A percentile compares a stretch with the other conserved stretches of the same genome.
Evolutionary conservation across 2,888 invertebrate species (phyloP).

Genomic region (Eupithecia insigniata): DNA sequence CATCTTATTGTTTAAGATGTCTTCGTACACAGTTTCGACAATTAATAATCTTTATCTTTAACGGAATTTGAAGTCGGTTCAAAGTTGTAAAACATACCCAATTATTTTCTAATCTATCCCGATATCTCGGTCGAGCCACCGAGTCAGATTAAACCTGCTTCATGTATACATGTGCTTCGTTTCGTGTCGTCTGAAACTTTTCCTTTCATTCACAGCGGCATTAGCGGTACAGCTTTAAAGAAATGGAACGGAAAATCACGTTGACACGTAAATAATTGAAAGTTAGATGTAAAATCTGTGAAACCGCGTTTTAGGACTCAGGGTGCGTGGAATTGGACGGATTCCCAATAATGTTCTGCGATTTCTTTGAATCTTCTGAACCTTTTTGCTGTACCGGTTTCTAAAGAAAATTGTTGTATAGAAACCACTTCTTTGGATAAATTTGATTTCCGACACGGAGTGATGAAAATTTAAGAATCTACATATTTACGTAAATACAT

Average conservation of each 20-base stretch:
- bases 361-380: not conserved
- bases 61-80: too few species aligned
- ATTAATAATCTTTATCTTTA: too few species aligned
- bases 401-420: not conserved
- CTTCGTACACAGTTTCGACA: too few species aligned
- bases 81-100: too few species aligned
- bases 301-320: conserved; percentile 51
- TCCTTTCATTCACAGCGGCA: conserved; percentile 61
- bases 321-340: conserved; percentile 11
- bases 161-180: conserved; percentile 30
- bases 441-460: not conserved
- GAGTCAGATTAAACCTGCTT: not conserved
- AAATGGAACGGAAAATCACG: conserved; percentile 67
- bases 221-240: conserved; percentile 59
- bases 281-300: conserved; percentile 60
- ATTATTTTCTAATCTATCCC: not conserved
- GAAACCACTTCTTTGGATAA: conserved; percentile 7
- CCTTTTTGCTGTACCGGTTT: not conserved
- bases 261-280: conserved; percentile 70
- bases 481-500: too few species aligned
- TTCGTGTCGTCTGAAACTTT: conserved; percentile 51
- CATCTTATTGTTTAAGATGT: too few species aligned
- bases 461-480: not conserved
- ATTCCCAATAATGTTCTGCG: conserved; percentile 1
- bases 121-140: not conserved